Conservation (phyloP, 2,888 invertebrate species). For the Nemoura dubitans region DNA sequence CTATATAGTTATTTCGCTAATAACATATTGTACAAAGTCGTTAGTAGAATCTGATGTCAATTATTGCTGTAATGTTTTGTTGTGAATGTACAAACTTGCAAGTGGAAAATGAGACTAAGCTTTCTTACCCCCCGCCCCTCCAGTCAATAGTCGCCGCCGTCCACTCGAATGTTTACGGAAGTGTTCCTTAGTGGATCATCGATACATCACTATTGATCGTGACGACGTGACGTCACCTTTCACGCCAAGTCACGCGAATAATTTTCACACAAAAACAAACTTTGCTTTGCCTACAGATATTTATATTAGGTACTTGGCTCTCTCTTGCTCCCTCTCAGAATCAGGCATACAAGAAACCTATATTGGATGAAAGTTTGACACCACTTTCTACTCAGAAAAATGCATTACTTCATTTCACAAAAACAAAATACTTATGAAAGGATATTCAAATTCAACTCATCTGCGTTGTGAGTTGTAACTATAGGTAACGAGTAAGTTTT, state of each 20-base stretch:
- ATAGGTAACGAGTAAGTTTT: not conserved
- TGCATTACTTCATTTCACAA: conserved; percentile 12
- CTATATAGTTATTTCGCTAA: too few species aligned
- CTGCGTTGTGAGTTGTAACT: not conserved
- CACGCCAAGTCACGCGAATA: not conserved
- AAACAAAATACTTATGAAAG: not conserved
- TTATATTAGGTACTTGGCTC: not conserved
- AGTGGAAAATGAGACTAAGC: not conserved
- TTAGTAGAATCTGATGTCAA: too few species aligned
- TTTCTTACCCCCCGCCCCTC: not conserved
- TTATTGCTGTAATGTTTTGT: too few species aligned
- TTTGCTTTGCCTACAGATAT: not conserved
- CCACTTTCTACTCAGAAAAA: not conserved
- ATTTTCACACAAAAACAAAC: conserved; percentile 12
- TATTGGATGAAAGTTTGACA: conserved; percentile 12
- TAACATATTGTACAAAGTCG: too few species aligned
- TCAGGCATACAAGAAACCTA: not conserved
- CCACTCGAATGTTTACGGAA: not conserved
- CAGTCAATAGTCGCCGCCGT: not conserved
- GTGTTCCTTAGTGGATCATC: not conserved
- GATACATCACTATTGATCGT: not conserved
- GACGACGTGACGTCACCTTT: not conserved
- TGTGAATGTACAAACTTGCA: too few species aligned
- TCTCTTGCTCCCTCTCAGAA: not conserved
- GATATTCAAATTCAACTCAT: not conserved